Evolutionary conservation across 2,797 vertebrate genomes (phyloP).

Genomic region (Betta splendens): DNA sequence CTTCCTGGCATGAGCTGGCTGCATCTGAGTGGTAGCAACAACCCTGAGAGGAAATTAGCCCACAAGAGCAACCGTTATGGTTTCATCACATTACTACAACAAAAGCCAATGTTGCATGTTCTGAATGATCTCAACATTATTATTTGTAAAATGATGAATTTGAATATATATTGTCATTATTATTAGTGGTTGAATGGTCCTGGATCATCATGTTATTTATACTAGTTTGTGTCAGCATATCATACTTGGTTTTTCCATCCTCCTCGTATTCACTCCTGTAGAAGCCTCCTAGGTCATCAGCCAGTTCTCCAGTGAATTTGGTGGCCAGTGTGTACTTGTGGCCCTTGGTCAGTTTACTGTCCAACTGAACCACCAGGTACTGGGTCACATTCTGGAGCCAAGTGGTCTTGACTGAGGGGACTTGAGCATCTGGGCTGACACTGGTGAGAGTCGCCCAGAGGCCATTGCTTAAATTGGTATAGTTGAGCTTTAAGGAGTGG

Average conservation of each 20-base stretch:
- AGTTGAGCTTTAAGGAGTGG: slow-evolving; percentile 90
- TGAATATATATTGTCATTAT: too few relatives aligned
- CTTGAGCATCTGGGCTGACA: neutral
- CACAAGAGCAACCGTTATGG: too few relatives aligned
- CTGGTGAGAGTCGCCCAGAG: slow-evolving; percentile 32
- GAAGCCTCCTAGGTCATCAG: slow-evolving; percentile 92
- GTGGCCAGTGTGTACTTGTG: slow-evolving; percentile 78
- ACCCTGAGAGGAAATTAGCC: slow-evolving; percentile 72
- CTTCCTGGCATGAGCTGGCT: slow-evolving; percentile 88
- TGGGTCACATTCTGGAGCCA: slow-evolving; percentile 80
- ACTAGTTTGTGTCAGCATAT: too few relatives aligned
- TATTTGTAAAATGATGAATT: too few relatives aligned
- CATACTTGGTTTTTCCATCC: slow-evolving; percentile 71
- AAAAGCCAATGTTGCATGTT: too few relatives aligned
- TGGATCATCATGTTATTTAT: too few relatives aligned
- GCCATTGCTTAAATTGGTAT: slow-evolving; percentile 14
- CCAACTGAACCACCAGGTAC: slow-evolving; percentile 87
- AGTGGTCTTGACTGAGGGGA: slow-evolving; percentile 54
- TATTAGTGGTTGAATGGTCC: too few relatives aligned
- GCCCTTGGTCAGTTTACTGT: slow-evolving; percentile 43
- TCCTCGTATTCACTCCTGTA: slow-evolving; percentile 92
- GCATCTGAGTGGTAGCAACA: slow-evolving; percentile 94
- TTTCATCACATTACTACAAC: too few relatives aligned
- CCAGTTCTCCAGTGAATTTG: slow-evolving; percentile 85
- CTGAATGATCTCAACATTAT: neutral